Percentiles rank a stretch among this genome's conserved stretches.
Evolutionary conservation across 2,888 invertebrate genomes (phyloP).

Genomic region (Alloplasta piceator): DNA sequence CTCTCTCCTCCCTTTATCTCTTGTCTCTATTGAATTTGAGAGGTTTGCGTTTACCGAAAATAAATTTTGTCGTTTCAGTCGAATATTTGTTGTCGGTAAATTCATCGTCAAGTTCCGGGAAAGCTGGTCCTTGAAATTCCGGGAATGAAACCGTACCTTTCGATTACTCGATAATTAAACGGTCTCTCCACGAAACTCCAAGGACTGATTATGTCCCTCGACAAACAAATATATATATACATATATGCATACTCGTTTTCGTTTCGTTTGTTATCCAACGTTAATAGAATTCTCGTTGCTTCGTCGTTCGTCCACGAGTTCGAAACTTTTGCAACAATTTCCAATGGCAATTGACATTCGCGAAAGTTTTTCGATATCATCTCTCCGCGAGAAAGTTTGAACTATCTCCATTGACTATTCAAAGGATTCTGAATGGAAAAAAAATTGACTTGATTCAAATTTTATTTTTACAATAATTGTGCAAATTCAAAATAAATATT

Average conservation of each 20-base stretch:
- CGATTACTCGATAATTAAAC: conserved; percentile 55
- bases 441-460: no score
- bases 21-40: conserved; percentile 47
- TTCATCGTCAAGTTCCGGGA: conserved; percentile 4
- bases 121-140: conserved; percentile 14
- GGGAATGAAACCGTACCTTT: conserved; percentile 10
- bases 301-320: not conserved
- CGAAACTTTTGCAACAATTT: conserved; percentile 50
- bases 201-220: conserved; percentile 24
- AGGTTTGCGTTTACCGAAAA: conserved; percentile 19
- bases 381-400: not conserved
- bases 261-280: conserved; percentile 35
- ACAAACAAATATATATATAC: not conserved
- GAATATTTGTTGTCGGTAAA: conserved; percentile 31
- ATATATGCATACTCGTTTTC: not conserved
- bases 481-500: no score
- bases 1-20: conserved; percentile 1
- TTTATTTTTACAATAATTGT: no score
- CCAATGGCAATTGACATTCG: conserved; percentile 44
- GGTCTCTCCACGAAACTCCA: conserved; percentile 1
- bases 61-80: conserved; percentile 13
- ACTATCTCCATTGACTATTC: no score
- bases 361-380: conserved; percentile 49
- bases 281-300: conserved; percentile 22
- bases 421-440: no score